Evolutionary conservation across 2,797 vertebrate species (phyloP).

Genomic region (Neomorphus geoffroyi): DNA sequence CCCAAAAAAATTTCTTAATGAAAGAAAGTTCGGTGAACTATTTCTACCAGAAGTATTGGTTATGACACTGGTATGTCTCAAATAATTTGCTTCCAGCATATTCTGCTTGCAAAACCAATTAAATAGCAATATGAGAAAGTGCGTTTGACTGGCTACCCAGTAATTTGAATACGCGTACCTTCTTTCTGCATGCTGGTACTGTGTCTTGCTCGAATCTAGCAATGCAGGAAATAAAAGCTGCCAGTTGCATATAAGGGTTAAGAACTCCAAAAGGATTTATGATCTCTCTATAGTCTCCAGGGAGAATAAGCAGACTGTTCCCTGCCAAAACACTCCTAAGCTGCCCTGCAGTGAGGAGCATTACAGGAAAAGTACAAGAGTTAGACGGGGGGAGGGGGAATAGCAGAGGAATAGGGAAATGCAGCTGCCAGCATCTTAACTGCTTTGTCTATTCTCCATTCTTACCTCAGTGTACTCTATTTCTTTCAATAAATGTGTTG

Average conservation of each 20-base stretch:
- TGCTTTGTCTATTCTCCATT: neutral
- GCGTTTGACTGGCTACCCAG: neutral
- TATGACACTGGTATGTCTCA: neutral
- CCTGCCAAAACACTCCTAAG: constrained; percentile 52
- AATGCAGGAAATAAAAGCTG: constrained; percentile 13
- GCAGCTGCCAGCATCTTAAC: neutral
- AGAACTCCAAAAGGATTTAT: constrained; percentile 50
- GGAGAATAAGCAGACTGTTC: constrained; percentile 59
- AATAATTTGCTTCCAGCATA: neutral
- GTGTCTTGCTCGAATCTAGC: neutral
- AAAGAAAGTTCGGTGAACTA: neutral
- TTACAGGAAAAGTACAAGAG: constrained; percentile 36
- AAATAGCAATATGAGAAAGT: neutral
- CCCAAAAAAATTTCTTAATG: neutral
- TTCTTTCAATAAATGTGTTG: neutral
- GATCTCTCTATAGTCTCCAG: constrained; percentile 54
- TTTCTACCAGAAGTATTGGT: neutral
- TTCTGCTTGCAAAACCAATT: neutral
- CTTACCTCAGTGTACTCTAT: neutral
- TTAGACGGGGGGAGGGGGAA: neutral
- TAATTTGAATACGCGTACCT: neutral
- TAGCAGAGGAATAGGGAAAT: neutral
- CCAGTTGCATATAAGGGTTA: constrained; percentile 43
- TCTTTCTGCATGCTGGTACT: neutral
- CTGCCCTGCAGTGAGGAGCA: constrained; percentile 3